Percentiles rank a stretch among this genome's conserved stretches.
Conservation (phyloP, 2,888 invertebrate genomes). For the Caenorhabditis sulstoni region DNA sequence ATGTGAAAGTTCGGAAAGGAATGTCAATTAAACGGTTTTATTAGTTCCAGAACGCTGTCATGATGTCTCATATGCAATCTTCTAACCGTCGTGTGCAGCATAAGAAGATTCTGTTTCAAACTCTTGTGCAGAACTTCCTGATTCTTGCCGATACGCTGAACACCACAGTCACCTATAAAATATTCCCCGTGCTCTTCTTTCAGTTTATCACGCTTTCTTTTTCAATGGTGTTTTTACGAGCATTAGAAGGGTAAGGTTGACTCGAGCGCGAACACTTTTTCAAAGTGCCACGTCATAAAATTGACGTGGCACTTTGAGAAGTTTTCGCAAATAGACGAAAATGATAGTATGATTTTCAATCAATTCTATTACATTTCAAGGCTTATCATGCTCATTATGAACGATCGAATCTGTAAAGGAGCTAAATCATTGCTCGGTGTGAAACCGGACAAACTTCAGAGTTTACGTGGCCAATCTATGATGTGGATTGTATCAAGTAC, state of each 20-base stretch:
- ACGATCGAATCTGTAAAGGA: conserved; percentile 36
- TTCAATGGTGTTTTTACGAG: conserved; percentile 47
- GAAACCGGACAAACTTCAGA: conserved; percentile 18
- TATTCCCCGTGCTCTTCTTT: conserved; percentile 39
- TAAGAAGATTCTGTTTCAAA: conserved; percentile 40
- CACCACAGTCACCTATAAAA: conserved; percentile 37
- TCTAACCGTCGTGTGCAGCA: conserved; percentile 18
- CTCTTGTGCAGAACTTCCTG: conserved; percentile 33
- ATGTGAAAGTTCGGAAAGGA: not conserved
- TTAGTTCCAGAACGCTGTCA: conserved; percentile 23
- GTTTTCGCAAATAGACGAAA: no score
- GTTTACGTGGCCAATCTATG: conserved; percentile 26
- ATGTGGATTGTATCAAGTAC: conserved; percentile 38
- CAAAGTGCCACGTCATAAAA: no score
- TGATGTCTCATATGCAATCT: conserved; percentile 22
- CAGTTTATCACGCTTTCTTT: conserved; percentile 43
- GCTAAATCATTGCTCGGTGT: not conserved
- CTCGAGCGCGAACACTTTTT: no score
- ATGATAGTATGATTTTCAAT: not conserved
- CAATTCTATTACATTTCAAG: conserved; percentile 1
- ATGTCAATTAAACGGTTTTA: conserved; percentile 6
- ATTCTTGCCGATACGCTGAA: conserved; percentile 42
- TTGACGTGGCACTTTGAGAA: no score
- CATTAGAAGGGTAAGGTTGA: conserved; percentile 32
- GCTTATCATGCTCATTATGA: conserved; percentile 43